Conservation (phyloP, 2,797 vertebrate genomes). For the Podarcis lilfordi region DNA sequence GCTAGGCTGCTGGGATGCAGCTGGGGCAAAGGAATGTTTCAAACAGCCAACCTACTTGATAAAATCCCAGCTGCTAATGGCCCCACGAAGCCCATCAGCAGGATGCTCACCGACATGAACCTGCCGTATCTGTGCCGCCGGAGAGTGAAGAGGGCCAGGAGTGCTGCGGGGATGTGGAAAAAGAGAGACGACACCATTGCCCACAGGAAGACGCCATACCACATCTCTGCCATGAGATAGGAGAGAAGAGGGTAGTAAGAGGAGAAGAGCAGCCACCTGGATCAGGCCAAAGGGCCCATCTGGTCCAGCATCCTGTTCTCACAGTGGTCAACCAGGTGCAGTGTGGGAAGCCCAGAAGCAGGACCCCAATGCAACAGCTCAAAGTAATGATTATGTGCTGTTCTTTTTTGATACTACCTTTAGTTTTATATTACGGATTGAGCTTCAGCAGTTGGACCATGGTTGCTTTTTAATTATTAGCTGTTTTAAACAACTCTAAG, state of each 20-base stretch:
- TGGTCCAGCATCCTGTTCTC: background rate
- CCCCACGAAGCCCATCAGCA: slow-evolving; percentile 93
- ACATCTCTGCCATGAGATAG: slow-evolving; percentile 88
- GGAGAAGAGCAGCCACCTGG: too few species aligned
- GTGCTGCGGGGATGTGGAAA: slow-evolving; percentile 91
- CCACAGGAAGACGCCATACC: slow-evolving; percentile 97
- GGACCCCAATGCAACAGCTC: too few species aligned
- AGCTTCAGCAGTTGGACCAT: too few species aligned
- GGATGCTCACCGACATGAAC: slow-evolving; percentile 91
- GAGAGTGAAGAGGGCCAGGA: slow-evolving; percentile 90
- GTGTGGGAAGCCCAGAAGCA: background rate
- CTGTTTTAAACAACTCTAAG: too few species aligned
- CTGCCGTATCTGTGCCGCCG: slow-evolving; percentile 91
- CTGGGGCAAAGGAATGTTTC: background rate
- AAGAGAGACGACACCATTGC: slow-evolving; percentile 91
- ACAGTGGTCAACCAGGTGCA: too few species aligned
- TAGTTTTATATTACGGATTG: too few species aligned
- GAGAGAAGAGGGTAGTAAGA: background rate
- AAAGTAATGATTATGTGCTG: too few species aligned
- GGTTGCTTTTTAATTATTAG: too few species aligned
- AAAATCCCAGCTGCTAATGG: slow-evolving; percentile 93
- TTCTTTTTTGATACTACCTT: too few species aligned
- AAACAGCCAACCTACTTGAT: slow-evolving; percentile 86
- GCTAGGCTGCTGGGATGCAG: too few species aligned
- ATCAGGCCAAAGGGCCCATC: background rate